Percentiles rank a stretch among this genome's conserved stretches.
These are phyloP conservation scores for Aurelia aurita DNA, from an alignment of 30 jellyfish, hydroid and myxozoan genomes.

Conservation along the genomic window DNA sequence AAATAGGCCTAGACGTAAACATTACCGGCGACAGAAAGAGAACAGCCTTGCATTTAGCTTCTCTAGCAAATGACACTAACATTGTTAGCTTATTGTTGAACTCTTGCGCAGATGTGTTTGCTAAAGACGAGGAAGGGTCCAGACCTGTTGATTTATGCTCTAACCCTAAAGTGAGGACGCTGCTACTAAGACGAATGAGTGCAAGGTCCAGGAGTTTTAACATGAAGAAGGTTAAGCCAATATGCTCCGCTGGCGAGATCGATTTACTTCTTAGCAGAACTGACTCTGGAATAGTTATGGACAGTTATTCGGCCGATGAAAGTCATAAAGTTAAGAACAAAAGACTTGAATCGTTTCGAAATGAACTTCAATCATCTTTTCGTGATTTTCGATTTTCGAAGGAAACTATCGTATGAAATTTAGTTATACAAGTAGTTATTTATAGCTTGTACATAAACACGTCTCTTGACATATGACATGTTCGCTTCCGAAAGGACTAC, in stretches of 20 bases:
- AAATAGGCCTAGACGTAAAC: constrained; percentile 46
- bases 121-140: constrained; percentile 44
- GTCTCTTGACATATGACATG: background rate
- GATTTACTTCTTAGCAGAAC: constrained; percentile 25
- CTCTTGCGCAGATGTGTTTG: constrained; percentile 59
- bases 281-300: constrained; percentile 42
- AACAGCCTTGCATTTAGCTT: constrained; percentile 46
- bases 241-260: background rate
- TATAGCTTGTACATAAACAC: background rate
- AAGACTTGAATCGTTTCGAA: background rate
- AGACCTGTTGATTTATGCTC: constrained; percentile 61
- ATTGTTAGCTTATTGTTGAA: constrained; percentile 38
- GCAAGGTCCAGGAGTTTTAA: constrained; percentile 55
- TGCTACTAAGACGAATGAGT: constrained; percentile 31
- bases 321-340: background rate
- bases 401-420: constrained; percentile 14
- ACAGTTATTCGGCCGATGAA: background rate
- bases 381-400: constrained; percentile 32
- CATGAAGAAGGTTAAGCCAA: constrained; percentile 6
- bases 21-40: constrained; percentile 16
- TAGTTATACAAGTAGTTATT: background rate
- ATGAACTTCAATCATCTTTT: constrained; percentile 13
- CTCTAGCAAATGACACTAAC: constrained; percentile 9
- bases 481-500: background rate
- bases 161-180: constrained; percentile 23